Base-by-base conservation (phyloP, 2,113 vertebrate genomes). In the Hemibagrus wyckioides region DNA sequence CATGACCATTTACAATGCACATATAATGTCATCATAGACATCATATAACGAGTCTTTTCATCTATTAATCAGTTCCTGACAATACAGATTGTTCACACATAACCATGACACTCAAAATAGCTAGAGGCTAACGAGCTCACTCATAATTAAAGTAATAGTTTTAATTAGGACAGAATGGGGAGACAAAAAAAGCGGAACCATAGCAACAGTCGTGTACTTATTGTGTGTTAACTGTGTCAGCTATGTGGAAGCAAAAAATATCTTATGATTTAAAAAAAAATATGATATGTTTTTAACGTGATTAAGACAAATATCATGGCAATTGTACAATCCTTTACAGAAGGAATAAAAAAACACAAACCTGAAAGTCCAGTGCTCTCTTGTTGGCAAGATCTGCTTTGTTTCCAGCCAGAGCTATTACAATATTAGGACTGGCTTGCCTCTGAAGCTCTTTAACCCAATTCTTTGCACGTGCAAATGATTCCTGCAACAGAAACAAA, bases 401-500 rank as follows among this genome's bases (percentile, higher is more conserved):
- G 94, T 99, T 99, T 94, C 98, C 98, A 88, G 98, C 97, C 95
- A 99, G 96, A 90, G 98, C 98, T 97, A 99, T 99, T 94, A 99
- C 98, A 92, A 99, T 99, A 91, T 98, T 99, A 90, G 98, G 98
- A 94, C 98, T 99, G 94, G 98, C 98, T 98, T 99, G 98, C 94
- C 97, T 97, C 94, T 99, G 98, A 91, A 99, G 97, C 94, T 99
- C 98, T 94, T 99, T 99, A 90, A 99, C 98, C 98, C 98, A 99
- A 89, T 99, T 99, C 96, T 99, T 99, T 41, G 98, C 98, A 95
- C 98, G 97, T 91, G 97, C 96, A 96, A 99, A 99, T 73, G 98
- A 99, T 89, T 99, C 98, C 98, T 99, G 94, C 88, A 89, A 96
- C 95, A 88, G 25, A 90, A 39, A 87, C 30, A 36, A 67, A 7